phyloP scores from a whole-genome alignment of 2,113 vertebrate species.

The Cololabis saira region DNA sequence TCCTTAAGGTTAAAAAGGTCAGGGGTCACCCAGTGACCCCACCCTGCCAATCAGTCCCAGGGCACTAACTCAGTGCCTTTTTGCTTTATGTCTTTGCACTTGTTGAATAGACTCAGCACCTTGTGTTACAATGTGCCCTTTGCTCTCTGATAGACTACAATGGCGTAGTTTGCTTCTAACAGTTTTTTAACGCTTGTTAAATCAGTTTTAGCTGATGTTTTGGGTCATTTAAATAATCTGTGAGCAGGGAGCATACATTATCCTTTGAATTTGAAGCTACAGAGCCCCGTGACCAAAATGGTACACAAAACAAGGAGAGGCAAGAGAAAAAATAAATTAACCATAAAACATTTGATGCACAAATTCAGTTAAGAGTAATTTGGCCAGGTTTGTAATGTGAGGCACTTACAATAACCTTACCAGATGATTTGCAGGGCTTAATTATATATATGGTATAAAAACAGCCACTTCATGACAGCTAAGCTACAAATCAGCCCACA shows the following conservation, averaged over 20 bases:
- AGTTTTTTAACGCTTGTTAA: conserved; percentile 2
- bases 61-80: conserved; percentile 66
- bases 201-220: conserved; percentile 6
- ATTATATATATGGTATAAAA: conserved; percentile 30
- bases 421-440: conserved; percentile 65
- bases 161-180: conserved; percentile 17
- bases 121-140: conserved; percentile 66
- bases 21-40: conserved; percentile 67
- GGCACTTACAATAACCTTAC: conserved; percentile 45
- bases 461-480: conserved; percentile 34
- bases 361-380: conserved; percentile 12
- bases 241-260: not conserved
- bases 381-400: conserved; percentile 20
- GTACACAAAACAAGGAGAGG: not conserved
- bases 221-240: not conserved
- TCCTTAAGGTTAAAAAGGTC: conserved; percentile 77
- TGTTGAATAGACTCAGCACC: conserved; percentile 71
- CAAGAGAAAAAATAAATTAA: conserved; percentile 5
- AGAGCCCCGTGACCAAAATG: not conserved
- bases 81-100: conserved; percentile 70
- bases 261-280: conserved; percentile 1
- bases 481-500: conserved; percentile 44
- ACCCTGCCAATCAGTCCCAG: conserved; percentile 74
- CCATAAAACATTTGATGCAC: conserved; percentile 8
- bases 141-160: conserved; percentile 60